Percentiles rank a stretch among this genome's conserved stretches.
Conservation (phyloP, 2,797 vertebrate species). For the Ibycter americanus region DNA sequence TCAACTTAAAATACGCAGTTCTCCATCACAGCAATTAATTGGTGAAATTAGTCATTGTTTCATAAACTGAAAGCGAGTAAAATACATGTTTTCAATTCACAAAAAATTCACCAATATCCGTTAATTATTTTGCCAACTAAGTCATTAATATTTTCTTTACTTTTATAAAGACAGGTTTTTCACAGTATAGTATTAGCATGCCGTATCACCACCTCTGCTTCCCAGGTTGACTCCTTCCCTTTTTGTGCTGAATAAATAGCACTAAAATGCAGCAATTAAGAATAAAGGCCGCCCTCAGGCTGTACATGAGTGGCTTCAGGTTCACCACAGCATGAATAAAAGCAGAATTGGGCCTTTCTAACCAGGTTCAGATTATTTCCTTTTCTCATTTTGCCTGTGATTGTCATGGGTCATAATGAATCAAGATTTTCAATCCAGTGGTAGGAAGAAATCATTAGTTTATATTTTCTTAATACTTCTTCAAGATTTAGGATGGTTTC, state of each 20-base stretch:
- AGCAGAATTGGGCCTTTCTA: neutral
- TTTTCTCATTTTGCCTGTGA: neutral
- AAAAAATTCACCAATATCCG: slow-evolving; percentile 49
- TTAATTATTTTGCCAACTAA: slow-evolving; percentile 60
- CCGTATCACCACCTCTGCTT: slow-evolving; percentile 45
- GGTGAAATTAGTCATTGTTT: slow-evolving; percentile 68
- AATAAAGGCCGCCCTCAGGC: slow-evolving; percentile 37
- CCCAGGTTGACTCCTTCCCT: neutral
- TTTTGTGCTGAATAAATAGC: slow-evolving; percentile 32
- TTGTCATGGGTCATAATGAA: neutral
- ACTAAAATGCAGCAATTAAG: slow-evolving; percentile 38
- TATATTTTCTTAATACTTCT: neutral
- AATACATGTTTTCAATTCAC: slow-evolving; percentile 49
- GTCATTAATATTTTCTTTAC: slow-evolving; percentile 46
- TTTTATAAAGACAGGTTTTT: slow-evolving; percentile 11
- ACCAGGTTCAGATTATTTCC: neutral
- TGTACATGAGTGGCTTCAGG: neutral
- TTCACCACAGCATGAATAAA: slow-evolving; percentile 8
- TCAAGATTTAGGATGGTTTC: neutral
- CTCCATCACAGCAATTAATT: slow-evolving; percentile 50
- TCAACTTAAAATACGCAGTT: slow-evolving; percentile 47
- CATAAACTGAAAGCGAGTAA: slow-evolving; percentile 56
- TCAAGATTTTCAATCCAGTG: neutral
- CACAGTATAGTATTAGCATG: slow-evolving; percentile 42
- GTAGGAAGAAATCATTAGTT: neutral